Evolutionary conservation across 2,888 invertebrate species (phyloP), one percentile per base, ranked within the genome.

Genomic region (Incurvaria masculella): DNA sequence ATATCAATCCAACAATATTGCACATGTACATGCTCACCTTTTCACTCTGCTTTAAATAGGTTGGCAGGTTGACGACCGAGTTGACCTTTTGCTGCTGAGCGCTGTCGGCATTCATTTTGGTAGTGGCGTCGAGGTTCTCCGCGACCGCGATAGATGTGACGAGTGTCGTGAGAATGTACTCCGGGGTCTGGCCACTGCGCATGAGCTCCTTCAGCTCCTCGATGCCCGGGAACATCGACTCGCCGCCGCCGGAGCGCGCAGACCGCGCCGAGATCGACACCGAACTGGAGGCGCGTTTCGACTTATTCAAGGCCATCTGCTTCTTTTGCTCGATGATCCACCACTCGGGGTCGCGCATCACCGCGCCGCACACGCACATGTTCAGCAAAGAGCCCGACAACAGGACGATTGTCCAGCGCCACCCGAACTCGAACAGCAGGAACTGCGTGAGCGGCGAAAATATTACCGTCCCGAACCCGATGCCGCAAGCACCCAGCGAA

Each of bases 271-370:
- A 81, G 49, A 82, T 79, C 1, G 84, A 83, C 26, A 72, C 68
- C 6, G 71, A 76, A 56, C 79, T 81, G 2, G 82, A 78, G 1
- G 74, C 70, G 55, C 81, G 71, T 55, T 79, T 76, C 2, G 80
- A 67, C 59, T 84, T 80, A 57, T 69, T 72, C 45, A 80, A 64
- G 47, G 71, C 62, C 49, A 72, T 68, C 53, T 71, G 79, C 66
- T 83, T 84, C 59, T 81, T 82, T 59, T 87, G 86, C 58, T 87
- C 86, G 46, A 76, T 57, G 27, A 82, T 79, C 64, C 85, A 80
- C 93, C 94, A 94, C 57, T 92, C 91, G 2, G 94, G 89, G 64
- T 94, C 94, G 52, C 89, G 81, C 91, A 95, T 93, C 1, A 94
- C 79, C 18, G 88, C 84, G 10, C 94, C 94, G 66, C 91, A 93